A percentile compares a stretch with the other conserved stretches of the same genome.
Evolutionary conservation across 2,888 invertebrate genomes (phyloP).

Genomic region (Napeogenes inachia): DNA sequence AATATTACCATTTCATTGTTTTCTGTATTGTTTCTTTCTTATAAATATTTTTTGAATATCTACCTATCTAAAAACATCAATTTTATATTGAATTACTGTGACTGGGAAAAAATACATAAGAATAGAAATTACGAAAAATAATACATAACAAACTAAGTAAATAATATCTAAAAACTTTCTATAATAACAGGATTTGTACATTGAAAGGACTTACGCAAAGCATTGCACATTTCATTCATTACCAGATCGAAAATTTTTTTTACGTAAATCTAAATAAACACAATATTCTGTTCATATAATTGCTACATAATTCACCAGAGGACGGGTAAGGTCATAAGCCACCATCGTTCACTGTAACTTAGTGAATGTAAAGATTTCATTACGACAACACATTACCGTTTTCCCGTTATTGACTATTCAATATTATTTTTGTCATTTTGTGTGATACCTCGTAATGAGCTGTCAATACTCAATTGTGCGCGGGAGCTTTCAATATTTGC

Average conservation of each 20-base stretch:
- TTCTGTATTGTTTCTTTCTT: too few relatives aligned
- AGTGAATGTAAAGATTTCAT: slow-evolving; percentile 17
- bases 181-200: not conserved
- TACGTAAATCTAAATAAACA: slow-evolving; percentile 3
- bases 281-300: slow-evolving; percentile 9
- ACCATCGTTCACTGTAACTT: slow-evolving; percentile 13
- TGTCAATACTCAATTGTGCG: not conserved
- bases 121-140: too few relatives aligned
- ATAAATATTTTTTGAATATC: too few relatives aligned
- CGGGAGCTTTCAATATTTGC: not conserved
- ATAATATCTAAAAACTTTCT: too few relatives aligned
- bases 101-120: too few relatives aligned
- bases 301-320: slow-evolving; percentile 13
- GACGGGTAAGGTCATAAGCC: slow-evolving; percentile 19
- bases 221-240: slow-evolving; percentile 1
- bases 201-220: not conserved
- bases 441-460: not conserved
- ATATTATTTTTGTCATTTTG: not conserved
- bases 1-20: too few relatives aligned
- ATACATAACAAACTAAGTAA: too few relatives aligned
- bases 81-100: too few relatives aligned
- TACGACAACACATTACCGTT: slow-evolving; percentile 7
- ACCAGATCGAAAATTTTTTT: slow-evolving; percentile 3
- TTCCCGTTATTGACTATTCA: not conserved
- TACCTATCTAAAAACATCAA: too few relatives aligned